phyloP scores from a whole-genome alignment of 2,888 invertebrate genomes.

The Rhorus exstirpatorius region DNA sequence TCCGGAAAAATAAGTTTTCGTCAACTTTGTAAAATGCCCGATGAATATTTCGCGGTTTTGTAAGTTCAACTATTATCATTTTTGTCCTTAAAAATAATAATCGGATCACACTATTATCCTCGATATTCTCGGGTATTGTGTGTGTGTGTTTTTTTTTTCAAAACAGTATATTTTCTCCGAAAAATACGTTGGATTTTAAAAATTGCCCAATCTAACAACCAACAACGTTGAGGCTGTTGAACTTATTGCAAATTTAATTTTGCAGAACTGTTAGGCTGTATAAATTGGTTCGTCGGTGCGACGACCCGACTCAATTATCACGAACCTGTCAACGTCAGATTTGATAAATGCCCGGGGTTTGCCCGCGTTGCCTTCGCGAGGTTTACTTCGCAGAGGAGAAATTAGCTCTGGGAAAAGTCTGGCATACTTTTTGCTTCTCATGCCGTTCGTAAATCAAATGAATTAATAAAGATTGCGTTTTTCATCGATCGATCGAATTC shows the following conservation, averaged over 20 bases:
- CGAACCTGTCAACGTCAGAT: conserved; percentile 43
- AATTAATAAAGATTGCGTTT: neutral
- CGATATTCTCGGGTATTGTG: neutral
- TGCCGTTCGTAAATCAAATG: conserved; percentile 81
- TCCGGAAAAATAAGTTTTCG: conserved; percentile 30
- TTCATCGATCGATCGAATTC: neutral
- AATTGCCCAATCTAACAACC: too few relatives aligned
- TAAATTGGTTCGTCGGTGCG: conserved; percentile 43
- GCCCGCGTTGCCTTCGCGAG: conserved; percentile 84
- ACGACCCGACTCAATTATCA: conserved; percentile 41
- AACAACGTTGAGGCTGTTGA: neutral
- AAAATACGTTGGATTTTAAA: neutral
- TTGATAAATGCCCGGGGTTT: conserved; percentile 81
- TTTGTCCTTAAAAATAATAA: neutral
- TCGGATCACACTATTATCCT: neutral
- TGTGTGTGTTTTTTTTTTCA: too few relatives aligned
- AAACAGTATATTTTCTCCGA: neutral
- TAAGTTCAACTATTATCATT: conserved; percentile 20
- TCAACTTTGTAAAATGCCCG: conserved; percentile 53
- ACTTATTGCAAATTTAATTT: conserved; percentile 6
- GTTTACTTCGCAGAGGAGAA: conserved; percentile 84
- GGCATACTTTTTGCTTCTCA: conserved; percentile 85
- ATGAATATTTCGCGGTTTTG: conserved; percentile 41
- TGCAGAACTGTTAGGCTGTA: conserved; percentile 43
- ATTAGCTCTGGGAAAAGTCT: conserved; percentile 83